Evolutionary conservation across 2,888 invertebrate species (phyloP).

Genomic region (Erpobdella octoculata): DNA sequence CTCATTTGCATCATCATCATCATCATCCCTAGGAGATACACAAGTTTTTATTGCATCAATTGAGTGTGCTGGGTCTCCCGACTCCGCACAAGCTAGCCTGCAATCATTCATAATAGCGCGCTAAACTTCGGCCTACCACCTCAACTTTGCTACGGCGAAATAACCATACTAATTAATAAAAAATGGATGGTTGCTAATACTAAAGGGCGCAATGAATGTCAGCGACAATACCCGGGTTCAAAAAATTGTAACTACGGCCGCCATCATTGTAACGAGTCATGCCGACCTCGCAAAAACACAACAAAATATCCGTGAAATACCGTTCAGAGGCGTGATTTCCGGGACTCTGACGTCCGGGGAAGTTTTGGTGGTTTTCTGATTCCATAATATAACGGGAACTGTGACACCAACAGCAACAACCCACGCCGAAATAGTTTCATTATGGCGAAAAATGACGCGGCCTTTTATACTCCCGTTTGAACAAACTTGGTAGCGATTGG

Average conservation of each 20-base stretch:
- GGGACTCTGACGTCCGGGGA: neutral
- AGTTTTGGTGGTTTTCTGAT: constrained; percentile 54
- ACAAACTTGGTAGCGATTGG: constrained; percentile 46
- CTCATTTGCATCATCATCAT: neutral
- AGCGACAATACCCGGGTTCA: neutral
- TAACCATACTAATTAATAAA: too few relatives aligned
- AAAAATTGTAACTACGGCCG: neutral
- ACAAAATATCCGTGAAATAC: constrained; percentile 14
- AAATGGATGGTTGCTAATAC: too few relatives aligned
- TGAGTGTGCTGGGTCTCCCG: too few relatives aligned
- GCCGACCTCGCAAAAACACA: neutral
- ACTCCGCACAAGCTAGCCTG: neutral
- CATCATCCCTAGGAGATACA: too few relatives aligned
- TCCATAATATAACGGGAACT: constrained; percentile 53
- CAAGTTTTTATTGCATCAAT: neutral
- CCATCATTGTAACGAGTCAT: neutral
- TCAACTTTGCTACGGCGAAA: too few relatives aligned
- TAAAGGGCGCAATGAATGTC: too few relatives aligned
- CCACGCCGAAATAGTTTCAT: constrained; percentile 37
- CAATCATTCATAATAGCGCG: neutral
- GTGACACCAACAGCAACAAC: constrained; percentile 39
- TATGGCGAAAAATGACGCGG: constrained; percentile 32
- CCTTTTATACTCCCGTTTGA: constrained; percentile 45
- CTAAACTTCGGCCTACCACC: neutral
- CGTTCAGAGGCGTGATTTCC: constrained; percentile 15